A percentile compares a stretch with the other conserved stretches of the same genome.
These are phyloP conservation scores for Leptinotarsa juncta DNA, from an alignment of 2,888 invertebrate species.

Conservation along the genomic window DNA sequence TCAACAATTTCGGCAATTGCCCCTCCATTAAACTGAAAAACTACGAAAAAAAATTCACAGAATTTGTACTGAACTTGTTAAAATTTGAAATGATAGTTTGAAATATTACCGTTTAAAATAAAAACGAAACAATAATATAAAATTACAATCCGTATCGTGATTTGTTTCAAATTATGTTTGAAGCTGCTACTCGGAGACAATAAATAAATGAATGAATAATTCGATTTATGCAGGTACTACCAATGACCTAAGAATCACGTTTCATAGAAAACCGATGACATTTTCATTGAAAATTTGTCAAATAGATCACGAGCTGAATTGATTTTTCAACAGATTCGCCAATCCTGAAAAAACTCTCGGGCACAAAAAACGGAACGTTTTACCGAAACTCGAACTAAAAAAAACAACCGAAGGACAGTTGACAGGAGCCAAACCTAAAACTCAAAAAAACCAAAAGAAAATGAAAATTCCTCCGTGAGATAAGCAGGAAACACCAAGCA, in stretches of 20 bases:
- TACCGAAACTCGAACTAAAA: constrained; percentile 19
- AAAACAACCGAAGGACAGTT: neutral
- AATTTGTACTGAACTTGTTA: no score
- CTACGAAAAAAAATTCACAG: no score
- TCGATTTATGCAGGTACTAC: no score
- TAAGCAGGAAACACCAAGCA: constrained; percentile 9
- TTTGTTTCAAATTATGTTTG: no score
- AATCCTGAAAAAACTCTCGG: constrained; percentile 7
- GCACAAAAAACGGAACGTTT: neutral
- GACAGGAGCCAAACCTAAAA: neutral
- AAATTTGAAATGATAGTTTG: no score
- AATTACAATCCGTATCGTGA: no score
- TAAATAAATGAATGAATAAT: no score
- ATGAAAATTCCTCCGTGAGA: neutral
- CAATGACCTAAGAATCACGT: neutral
- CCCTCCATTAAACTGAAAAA: no score
- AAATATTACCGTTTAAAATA: no score
- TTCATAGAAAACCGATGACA: neutral
- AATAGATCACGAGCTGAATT: neutral
- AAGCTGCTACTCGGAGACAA: no score
- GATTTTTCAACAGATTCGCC: neutral
- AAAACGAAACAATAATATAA: no score
- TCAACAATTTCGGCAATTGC: no score
- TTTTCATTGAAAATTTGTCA: neutral
- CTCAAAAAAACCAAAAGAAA: neutral